phyloP scores from a whole-genome alignment of 2,888 invertebrate species.

The Asteroscopus sphinx region DNA sequence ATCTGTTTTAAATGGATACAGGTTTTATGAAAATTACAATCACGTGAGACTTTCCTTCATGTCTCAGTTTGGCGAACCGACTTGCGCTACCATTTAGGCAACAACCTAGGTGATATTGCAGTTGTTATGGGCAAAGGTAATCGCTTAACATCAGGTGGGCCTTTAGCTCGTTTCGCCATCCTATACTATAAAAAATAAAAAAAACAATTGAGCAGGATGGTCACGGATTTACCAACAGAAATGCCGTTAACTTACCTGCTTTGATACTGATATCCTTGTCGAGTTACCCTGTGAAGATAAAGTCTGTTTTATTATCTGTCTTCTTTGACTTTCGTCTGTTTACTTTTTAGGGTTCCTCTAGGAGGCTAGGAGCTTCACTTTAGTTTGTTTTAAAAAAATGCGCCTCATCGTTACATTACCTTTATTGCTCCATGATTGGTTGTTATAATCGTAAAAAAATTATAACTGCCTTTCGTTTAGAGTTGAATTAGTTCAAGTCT shows the following conservation, averaged over 20 bases:
- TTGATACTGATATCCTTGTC: constrained; percentile 31
- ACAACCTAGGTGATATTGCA: too few relatives aligned
- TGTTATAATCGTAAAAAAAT: constrained; percentile 36
- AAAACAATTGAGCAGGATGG: constrained; percentile 23
- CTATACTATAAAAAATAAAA: too few relatives aligned
- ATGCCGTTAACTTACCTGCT: constrained; percentile 45
- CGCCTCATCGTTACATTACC: constrained; percentile 22
- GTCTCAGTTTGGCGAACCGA: too few relatives aligned
- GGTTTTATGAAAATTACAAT: constrained; percentile 20
- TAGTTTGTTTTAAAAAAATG: constrained; percentile 28
- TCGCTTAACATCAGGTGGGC: too few relatives aligned
- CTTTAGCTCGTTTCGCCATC: too few relatives aligned
- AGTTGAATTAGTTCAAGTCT: constrained; percentile 53
- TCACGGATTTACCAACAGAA: constrained; percentile 11
- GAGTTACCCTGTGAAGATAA: constrained; percentile 2
- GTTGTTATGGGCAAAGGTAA: too few relatives aligned
- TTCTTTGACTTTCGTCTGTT: constrained; percentile 23
- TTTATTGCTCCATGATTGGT: constrained; percentile 33
- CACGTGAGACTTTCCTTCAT: too few relatives aligned
- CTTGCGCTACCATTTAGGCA: too few relatives aligned
- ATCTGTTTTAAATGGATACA: constrained; percentile 25
- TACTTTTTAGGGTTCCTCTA: not conserved
- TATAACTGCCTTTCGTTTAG: constrained; percentile 27
- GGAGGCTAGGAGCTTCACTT: constrained; percentile 7
- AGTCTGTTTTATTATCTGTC: constrained; percentile 6